Percentiles rank a stretch among this genome's conserved stretches.
phyloP scores from a whole-genome alignment of 2,888 invertebrate genomes.

The Lordiphosa andalusiaca region DNA sequence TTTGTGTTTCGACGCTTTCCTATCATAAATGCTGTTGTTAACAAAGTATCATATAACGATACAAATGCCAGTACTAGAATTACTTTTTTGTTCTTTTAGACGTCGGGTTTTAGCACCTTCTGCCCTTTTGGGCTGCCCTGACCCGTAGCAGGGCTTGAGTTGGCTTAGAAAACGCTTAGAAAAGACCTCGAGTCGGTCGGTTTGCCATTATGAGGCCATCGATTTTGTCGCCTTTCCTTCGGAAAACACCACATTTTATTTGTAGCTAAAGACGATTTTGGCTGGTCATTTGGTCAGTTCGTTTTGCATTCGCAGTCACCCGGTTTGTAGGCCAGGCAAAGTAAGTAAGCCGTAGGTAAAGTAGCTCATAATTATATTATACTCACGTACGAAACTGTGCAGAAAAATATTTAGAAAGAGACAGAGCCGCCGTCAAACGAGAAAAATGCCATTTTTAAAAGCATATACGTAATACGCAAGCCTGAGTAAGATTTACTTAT shows the following conservation, averaged over 20 bases:
- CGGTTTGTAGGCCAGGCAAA: conserved; percentile 20
- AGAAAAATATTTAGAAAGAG: conserved; percentile 51
- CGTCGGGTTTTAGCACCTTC: conserved; percentile 6
- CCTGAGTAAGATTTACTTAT: conserved; percentile 11
- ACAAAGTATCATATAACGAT: too few relatives aligned
- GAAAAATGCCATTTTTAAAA: conserved; percentile 32
- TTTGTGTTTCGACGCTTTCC: too few relatives aligned
- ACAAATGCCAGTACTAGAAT: neutral
- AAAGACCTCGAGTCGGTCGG: conserved; percentile 58
- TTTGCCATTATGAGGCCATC: conserved; percentile 70
- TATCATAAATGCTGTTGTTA: too few relatives aligned
- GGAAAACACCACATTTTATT: conserved; percentile 44
- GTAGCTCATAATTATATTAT: conserved; percentile 73
- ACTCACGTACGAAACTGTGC: conserved; percentile 67
- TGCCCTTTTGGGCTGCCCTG: conserved; percentile 50
- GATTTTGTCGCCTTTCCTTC: conserved; percentile 57
- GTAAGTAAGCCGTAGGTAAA: conserved; percentile 56
- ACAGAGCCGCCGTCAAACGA: conserved; percentile 11
- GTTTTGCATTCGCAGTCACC: conserved; percentile 16
- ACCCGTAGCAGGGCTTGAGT: conserved; percentile 47
- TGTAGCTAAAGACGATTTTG: conserved; percentile 64
- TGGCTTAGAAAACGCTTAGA: conserved; percentile 47
- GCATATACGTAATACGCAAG: neutral
- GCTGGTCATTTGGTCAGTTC: conserved; percentile 10
- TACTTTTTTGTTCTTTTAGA: conserved; percentile 22